A percentile compares a stretch with the other conserved stretches of the same genome.
phyloP scores from a whole-genome alignment of 1,140 invertebrate species.

The Zaprionus ornatus region DNA sequence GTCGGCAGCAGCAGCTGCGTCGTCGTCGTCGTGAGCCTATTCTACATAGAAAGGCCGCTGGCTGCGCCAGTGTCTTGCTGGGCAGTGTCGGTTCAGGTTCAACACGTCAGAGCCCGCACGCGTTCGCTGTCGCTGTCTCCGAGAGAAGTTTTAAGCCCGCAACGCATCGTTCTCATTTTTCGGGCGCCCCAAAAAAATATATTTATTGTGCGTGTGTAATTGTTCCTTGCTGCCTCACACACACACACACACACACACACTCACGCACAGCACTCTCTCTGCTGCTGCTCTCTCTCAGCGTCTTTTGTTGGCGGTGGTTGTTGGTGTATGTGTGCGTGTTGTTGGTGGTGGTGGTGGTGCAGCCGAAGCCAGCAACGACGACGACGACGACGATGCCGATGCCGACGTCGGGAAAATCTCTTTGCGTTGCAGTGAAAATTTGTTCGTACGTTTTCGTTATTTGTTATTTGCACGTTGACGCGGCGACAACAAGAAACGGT shows the following conservation, averaged over 20 bases:
- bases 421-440: conserved; percentile 74
- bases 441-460: conserved; percentile 81
- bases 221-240: conserved; percentile 11
- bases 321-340: conserved; percentile 33
- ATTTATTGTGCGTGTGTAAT: conserved; percentile 38
- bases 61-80: conserved; percentile 73
- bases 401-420: conserved; percentile 73
- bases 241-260: conserved; percentile 3
- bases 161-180: conserved; percentile 16
- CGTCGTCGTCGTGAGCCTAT: conserved; percentile 49
- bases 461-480: conserved; percentile 83
- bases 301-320: conserved; percentile 24
- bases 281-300: conserved; percentile 10
- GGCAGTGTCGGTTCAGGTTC: conserved; percentile 83
- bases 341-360: conserved; percentile 53
- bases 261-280: conserved; percentile 10
- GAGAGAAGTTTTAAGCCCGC: conserved; percentile 20
- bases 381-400: conserved; percentile 19
- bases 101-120: conserved; percentile 77
- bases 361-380: conserved; percentile 49
- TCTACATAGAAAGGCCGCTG: conserved; percentile 76
- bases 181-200: conserved; percentile 29
- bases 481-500: conserved; percentile 69
- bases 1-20: conserved; percentile 39
- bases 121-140: conserved; percentile 46